Evolutionary conservation across 2,888 invertebrate genomes (phyloP).

Genomic region (Agriotes lineatus): DNA sequence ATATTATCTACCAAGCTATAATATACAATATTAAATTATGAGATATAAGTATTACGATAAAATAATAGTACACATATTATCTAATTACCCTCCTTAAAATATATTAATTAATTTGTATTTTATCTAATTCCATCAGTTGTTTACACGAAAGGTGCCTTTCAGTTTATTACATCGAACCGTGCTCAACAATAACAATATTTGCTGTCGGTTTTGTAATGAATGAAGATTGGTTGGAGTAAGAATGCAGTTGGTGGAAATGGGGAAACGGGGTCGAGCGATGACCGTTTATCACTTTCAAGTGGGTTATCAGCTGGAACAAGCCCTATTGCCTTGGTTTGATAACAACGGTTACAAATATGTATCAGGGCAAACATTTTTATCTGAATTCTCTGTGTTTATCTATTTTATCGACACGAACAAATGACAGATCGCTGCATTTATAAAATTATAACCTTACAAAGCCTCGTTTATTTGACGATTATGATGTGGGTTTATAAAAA

Average conservation of each 20-base stretch:
- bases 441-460: no score
- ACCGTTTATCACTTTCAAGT: constrained; percentile 42
- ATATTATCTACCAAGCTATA: no score
- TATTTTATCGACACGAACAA: no score
- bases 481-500: no score
- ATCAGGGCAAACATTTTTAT: neutral
- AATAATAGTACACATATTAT: neutral
- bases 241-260: constrained; percentile 31
- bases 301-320: constrained; percentile 41
- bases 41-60: no score
- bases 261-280: constrained; percentile 41
- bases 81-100: no score
- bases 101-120: no score
- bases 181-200: neutral
- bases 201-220: constrained; percentile 9
- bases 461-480: no score
- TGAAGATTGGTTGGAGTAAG: constrained; percentile 12
- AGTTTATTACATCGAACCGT: neutral
- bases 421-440: no score
- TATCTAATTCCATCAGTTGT: neutral
- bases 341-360: constrained; percentile 1
- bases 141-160: neutral
- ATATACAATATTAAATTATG: no score
- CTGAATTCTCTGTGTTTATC: no score
- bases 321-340: constrained; percentile 33